A percentile compares a stretch with the other conserved stretches of the same genome.
These are phyloP conservation scores for Oostethus manadensis DNA, from an alignment of 2,113 vertebrate genomes.

Conservation along the genomic window DNA sequence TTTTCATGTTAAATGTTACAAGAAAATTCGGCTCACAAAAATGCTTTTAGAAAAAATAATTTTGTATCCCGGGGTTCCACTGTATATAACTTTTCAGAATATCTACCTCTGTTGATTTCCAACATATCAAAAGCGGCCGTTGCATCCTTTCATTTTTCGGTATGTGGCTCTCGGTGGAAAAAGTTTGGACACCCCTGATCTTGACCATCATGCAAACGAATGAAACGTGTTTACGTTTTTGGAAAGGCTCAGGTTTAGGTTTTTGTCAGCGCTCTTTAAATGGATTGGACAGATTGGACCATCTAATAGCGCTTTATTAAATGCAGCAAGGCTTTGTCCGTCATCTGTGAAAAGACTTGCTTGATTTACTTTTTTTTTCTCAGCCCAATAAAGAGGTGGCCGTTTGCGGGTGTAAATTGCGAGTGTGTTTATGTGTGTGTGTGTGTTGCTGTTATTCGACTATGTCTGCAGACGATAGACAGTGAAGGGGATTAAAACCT, in stretches of 20 bases:
- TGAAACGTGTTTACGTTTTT: slow-evolving; percentile 4
- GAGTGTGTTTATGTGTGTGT: slow-evolving; percentile 6
- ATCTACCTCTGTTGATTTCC: too few relatives aligned
- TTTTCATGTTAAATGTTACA: too few relatives aligned
- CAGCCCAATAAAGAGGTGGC: slow-evolving; percentile 21
- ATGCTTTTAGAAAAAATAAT: too few relatives aligned
- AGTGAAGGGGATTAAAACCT: slow-evolving; percentile 40
- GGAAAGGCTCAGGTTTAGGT: too few relatives aligned
- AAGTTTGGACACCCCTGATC: not conserved
- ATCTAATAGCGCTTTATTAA: slow-evolving; percentile 51
- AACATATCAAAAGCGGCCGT: too few relatives aligned
- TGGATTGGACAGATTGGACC: slow-evolving; percentile 43
- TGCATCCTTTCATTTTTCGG: too few relatives aligned
- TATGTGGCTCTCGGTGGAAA: too few relatives aligned
- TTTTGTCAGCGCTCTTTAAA: slow-evolving; percentile 27
- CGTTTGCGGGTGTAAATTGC: slow-evolving; percentile 20
- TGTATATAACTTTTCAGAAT: too few relatives aligned
- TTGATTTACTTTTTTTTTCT: slow-evolving; percentile 28
- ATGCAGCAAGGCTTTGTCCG: slow-evolving; percentile 38
- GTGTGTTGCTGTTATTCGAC: slow-evolving; percentile 20
- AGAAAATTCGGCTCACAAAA: too few relatives aligned
- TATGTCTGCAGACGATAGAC: slow-evolving; percentile 29
- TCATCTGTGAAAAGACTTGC: slow-evolving; percentile 45
- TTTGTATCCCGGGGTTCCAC: too few relatives aligned
- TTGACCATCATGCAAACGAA: not conserved